Percentiles rank a stretch among this genome's conserved stretches.
Evolutionary conservation across 2,888 invertebrate species (phyloP).

Genomic region (Andrena chrysosceles): DNA sequence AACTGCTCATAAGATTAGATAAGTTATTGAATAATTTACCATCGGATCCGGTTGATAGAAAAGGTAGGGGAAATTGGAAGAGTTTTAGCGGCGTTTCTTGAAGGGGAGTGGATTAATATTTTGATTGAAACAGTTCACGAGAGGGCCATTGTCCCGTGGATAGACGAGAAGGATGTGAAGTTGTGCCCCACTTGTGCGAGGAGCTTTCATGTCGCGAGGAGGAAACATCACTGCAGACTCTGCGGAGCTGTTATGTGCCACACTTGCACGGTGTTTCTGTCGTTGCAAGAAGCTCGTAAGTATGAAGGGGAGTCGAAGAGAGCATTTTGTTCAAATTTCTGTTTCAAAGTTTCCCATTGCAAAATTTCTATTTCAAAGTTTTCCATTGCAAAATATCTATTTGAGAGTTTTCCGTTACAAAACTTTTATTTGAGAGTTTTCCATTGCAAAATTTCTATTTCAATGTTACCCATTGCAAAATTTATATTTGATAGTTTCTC

Average conservation of each 20-base stretch:
- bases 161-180: constrained; percentile 95
- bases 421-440: no score
- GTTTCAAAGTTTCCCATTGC: not conserved
- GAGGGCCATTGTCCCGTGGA: constrained; percentile 93
- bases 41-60: constrained; percentile 89
- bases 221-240: constrained; percentile 98
- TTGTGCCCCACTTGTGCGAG: constrained; percentile 96
- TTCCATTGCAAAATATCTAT: no score
- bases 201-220: constrained; percentile 93
- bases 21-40: constrained; percentile 94
- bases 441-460: no score
- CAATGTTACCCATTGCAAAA: no score
- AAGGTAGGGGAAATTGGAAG: constrained; percentile 85
- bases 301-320: not conserved
- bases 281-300: constrained; percentile 92
- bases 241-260: constrained; percentile 98
- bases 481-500: no score
- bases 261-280: constrained; percentile 94
- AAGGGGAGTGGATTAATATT: not conserved
- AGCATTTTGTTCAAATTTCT: not conserved
- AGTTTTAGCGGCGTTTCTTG: no score
- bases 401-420: no score
- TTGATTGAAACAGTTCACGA: constrained; percentile 85
- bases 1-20: constrained; percentile 96
- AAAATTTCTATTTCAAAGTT: no score